Percentiles rank a stretch among this genome's conserved stretches.
phyloP scores from a whole-genome alignment of 2,888 invertebrate species.

The Microlaimidae sp. region DNA sequence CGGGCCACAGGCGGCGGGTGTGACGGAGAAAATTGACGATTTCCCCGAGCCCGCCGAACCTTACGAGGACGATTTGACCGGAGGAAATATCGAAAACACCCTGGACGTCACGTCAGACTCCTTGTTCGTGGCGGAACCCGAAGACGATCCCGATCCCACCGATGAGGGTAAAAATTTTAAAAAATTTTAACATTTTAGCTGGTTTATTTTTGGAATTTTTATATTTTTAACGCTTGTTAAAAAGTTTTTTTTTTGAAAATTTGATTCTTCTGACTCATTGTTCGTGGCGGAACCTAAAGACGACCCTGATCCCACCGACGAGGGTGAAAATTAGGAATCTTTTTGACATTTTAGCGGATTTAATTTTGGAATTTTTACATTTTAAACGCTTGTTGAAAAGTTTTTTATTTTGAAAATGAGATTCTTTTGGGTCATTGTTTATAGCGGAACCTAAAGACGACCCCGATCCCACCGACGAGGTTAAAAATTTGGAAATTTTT shows the following conservation, averaged over 20 bases:
- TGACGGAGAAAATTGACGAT: too few species aligned
- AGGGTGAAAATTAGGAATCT: neutral
- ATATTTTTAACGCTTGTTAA: too few species aligned
- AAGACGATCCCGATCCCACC: conserved; percentile 2
- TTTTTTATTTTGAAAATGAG: too few species aligned
- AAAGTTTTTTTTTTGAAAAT: too few species aligned
- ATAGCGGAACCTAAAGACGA: conserved; percentile 3
- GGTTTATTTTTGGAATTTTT: too few species aligned
- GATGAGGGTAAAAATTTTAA: neutral
- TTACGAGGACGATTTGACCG: neutral
- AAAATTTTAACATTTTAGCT: too few species aligned
- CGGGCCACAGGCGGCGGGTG: too few species aligned
- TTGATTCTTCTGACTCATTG: neutral
- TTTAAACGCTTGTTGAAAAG: too few species aligned
- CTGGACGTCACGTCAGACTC: conserved; percentile 2
- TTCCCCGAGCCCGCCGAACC: too few species aligned
- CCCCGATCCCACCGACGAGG: conserved; percentile 1
- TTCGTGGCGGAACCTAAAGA: conserved; percentile 6
- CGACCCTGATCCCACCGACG: conserved; percentile 1
- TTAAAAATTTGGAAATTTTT: too few species aligned
- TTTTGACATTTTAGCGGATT: too few species aligned
- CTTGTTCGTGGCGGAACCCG: conserved; percentile 3
- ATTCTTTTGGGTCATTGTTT: neutral
- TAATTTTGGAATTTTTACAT: too few species aligned
- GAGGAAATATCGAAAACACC: neutral